Evolutionary conservation across 2,797 vertebrate species (phyloP).

Genomic region (Pogoniulus pusillus): DNA sequence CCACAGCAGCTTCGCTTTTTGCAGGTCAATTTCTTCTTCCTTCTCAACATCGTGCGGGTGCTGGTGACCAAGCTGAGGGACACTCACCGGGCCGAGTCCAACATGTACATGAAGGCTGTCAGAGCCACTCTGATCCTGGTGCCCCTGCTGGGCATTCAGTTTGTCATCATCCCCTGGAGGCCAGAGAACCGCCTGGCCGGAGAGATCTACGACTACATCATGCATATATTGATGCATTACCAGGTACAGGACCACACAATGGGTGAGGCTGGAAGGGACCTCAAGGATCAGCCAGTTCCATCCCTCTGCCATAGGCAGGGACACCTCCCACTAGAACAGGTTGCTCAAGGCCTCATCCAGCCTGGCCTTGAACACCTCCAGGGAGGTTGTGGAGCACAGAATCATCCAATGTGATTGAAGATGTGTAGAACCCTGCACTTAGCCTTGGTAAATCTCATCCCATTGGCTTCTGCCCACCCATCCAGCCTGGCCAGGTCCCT

Average conservation of each 20-base stretch:
- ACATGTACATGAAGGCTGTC: constrained; percentile 99
- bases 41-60: constrained; percentile 95
- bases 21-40: constrained; percentile 97
- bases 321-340: no score
- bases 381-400: no score
- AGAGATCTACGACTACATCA: constrained; percentile 94
- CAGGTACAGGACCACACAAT: constrained; percentile 78
- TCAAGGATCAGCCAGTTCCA: no score
- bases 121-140: constrained; percentile 95
- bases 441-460: no score
- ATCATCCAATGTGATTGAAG: no score
- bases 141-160: constrained; percentile 95
- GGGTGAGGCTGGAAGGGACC: no score
- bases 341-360: no score
- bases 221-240: constrained; percentile 97
- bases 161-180: constrained; percentile 96
- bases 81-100: constrained; percentile 90
- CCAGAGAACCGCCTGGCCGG: constrained; percentile 92
- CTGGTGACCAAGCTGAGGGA: constrained; percentile 93
- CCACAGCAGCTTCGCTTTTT: neutral
- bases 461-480: no score
- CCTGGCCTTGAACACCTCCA: no score
- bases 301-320: no score
- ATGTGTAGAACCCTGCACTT: no score
- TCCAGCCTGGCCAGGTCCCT: no score